These are phyloP conservation scores for Minunthozetes semirufus DNA, from an alignment of 2,888 invertebrate species.

Conservation along the genomic window DNA sequence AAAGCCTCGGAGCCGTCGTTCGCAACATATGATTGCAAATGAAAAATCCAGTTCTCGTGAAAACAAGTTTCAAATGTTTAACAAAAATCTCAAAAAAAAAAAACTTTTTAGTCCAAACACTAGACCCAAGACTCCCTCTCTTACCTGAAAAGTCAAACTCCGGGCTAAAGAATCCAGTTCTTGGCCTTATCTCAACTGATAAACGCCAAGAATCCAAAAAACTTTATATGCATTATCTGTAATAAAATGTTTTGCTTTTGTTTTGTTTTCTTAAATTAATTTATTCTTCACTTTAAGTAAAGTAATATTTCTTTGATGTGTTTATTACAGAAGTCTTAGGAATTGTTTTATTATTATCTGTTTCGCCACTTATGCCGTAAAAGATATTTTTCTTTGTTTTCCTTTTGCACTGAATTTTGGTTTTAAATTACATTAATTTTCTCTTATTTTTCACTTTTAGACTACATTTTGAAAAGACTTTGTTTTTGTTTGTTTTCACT, in stretches of 20 bases:
- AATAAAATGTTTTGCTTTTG: background rate
- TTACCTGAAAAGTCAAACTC: background rate
- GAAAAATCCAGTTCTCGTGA: background rate
- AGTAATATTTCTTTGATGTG: background rate
- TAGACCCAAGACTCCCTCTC: background rate
- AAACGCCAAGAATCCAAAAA: background rate
- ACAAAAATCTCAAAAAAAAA: background rate
- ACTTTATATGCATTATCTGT: background rate
- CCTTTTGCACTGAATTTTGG: too few relatives aligned
- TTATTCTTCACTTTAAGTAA: background rate
- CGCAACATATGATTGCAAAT: background rate
- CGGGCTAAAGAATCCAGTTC: background rate
- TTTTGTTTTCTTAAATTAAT: background rate
- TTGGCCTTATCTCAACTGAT: background rate
- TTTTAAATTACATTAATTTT: too few relatives aligned
- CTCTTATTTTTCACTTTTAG: background rate
- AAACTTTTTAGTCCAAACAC: too few relatives aligned
- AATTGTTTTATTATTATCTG: background rate
- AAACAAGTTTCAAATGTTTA: background rate
- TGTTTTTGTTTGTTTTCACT: background rate
- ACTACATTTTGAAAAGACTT: background rate
- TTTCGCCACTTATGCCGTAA: background rate
- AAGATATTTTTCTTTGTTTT: background rate
- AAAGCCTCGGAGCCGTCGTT: too few relatives aligned
- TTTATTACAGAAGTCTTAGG: background rate